These are phyloP conservation scores for Sebastes elongatus DNA, from an alignment of 2,797 vertebrate species.

Conservation along the genomic window DNA sequence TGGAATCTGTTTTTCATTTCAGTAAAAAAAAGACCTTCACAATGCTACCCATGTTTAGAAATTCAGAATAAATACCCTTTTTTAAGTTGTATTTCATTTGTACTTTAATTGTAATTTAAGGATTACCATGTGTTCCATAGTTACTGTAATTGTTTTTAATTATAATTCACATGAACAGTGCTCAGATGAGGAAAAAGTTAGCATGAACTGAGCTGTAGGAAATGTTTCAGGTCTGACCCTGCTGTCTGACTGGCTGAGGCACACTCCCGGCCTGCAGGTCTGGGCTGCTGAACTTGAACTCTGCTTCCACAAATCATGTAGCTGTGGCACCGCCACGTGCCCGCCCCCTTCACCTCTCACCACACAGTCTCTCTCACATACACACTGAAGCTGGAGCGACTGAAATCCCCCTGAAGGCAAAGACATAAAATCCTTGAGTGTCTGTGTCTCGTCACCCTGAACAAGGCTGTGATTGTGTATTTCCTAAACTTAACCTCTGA, in stretches of 20 bases:
- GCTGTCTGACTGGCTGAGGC: constrained; percentile 19
- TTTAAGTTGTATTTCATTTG: constrained; percentile 13
- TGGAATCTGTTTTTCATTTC: constrained; percentile 48
- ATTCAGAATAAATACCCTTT: background rate
- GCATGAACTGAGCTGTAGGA: constrained; percentile 7
- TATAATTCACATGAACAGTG: background rate
- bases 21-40: background rate
- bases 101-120: background rate
- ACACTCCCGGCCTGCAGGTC: constrained; percentile 35
- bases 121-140: constrained; percentile 6
- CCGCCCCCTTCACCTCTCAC: background rate
- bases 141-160: background rate
- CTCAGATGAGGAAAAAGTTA: background rate
- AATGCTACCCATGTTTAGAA: constrained; percentile 10
- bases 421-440: constrained; percentile 56
- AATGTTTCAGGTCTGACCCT: background rate
- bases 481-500: constrained; percentile 75
- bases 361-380: constrained; percentile 1
- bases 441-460: constrained; percentile 58
- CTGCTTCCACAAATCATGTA: constrained; percentile 50
- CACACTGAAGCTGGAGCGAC: constrained; percentile 12
- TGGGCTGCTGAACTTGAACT: constrained; percentile 56
- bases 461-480: constrained; percentile 71
- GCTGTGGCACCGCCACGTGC: constrained; percentile 23
- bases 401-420: constrained; percentile 43